A percentile compares a stretch with the other conserved stretches of the same genome.
phyloP scores from a whole-genome alignment of 1,140 invertebrate species.

The Octopus sinensis region DNA sequence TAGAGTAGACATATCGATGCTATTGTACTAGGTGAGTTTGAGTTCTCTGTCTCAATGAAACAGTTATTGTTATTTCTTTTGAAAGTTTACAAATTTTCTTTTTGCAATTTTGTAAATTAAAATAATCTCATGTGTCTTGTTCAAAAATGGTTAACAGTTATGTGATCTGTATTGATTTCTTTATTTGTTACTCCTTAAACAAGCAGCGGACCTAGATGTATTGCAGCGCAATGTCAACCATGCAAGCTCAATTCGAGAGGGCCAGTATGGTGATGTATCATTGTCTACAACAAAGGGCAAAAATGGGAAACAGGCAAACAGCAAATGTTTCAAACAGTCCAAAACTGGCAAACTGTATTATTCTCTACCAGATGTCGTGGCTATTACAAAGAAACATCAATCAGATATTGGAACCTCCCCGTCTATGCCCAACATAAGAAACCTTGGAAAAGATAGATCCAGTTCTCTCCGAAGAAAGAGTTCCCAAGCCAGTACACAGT shows the following conservation, averaged over 20 bases:
- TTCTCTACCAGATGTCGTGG: conserved; percentile 1
- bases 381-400: neutral
- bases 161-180: neutral
- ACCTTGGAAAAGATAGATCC: neutral
- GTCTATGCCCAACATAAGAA: neutral
- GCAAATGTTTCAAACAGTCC: neutral
- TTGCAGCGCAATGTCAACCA: neutral
- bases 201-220: conserved; percentile 8
- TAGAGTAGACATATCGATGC: too few species aligned
- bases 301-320: neutral
- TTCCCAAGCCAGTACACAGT: neutral
- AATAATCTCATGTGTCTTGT: too few species aligned
- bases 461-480: neutral
- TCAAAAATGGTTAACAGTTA: too few species aligned
- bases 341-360: neutral
- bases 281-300: neutral
- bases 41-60: too few species aligned
- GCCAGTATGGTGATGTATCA: neutral
- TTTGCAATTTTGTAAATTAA: too few species aligned
- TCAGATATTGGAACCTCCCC: neutral
- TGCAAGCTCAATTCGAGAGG: neutral
- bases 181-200: neutral
- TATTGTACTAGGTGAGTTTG: too few species aligned
- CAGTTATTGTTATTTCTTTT: too few species aligned
- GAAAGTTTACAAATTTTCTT: too few species aligned